A percentile compares a stretch with the other conserved stretches of the same genome.
These are phyloP conservation scores for Hemicrepidius hirtus DNA, from an alignment of 2,888 invertebrate genomes.

Conservation along the genomic window DNA sequence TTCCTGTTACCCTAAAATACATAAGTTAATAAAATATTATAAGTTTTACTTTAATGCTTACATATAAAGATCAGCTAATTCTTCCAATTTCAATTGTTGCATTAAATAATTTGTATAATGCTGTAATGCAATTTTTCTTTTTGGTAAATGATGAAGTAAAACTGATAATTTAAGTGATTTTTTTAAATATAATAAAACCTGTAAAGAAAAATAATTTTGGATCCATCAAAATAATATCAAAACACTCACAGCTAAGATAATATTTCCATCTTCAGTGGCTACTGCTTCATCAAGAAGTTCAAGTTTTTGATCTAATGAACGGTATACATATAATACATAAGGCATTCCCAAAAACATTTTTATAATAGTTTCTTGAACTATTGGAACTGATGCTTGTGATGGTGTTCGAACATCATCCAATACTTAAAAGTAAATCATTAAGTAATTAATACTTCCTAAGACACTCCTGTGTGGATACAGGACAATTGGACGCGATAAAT, in stretches of 20 bases:
- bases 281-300: conserved; percentile 83
- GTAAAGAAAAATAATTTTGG: conserved; percentile 59
- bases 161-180: conserved; percentile 83
- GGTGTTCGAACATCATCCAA: conserved; percentile 70
- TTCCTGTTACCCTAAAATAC: conserved; percentile 65
- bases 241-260: conserved; percentile 78
- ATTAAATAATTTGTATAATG: conserved; percentile 86
- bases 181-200: conserved; percentile 85
- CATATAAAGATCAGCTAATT: conserved; percentile 84
- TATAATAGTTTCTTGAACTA: conserved; percentile 72
- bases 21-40: not conserved
- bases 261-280: conserved; percentile 84
- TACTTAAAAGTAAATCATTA: conserved; percentile 66
- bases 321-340: conserved; percentile 71
- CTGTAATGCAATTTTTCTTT: conserved; percentile 81
- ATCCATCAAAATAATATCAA: conserved; percentile 32
- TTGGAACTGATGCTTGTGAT: conserved; percentile 59
- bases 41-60: conserved; percentile 70
- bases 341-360: conserved; percentile 74
- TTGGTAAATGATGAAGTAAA: conserved; percentile 81
- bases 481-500: too few relatives aligned
- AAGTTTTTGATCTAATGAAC: conserved; percentile 79
- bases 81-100: conserved; percentile 79
- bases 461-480: too few relatives aligned
- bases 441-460: not conserved